Evolutionary conservation across 1,140 invertebrate species (phyloP), one percentile per base, ranked within the genome.

Genomic region (Drosophila tani): DNA sequence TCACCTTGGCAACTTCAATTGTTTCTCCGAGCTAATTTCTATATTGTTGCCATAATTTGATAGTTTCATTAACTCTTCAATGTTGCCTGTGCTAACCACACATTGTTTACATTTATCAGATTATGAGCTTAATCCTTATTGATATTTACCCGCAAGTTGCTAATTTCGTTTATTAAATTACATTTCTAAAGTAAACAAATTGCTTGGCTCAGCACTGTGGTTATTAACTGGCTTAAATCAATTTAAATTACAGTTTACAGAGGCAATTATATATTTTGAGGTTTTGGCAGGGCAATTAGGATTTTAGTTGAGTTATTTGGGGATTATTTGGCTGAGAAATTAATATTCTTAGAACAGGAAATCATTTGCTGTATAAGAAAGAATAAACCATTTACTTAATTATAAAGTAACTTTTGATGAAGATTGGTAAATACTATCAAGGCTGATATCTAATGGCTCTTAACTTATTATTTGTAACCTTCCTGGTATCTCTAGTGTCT

Each of bases 131-230:
- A 14, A 53, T 11, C 2, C 12, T n/a, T 9, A 32, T 29, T n/a
- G 27, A 17, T 53, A n/a, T 7, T 32, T 12, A 32, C 27, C 29
- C 2, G 29, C 8, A 8, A 32, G 29, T 8, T n/a, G 24, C 38
- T 57, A 41, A 11, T 63, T 40, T 56, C 8, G n/a, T 17, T 65
- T 43, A 32, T 58, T 65, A 4, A 65, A 43, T 14, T 43, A 59
- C 14, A 19, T 41, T 12, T 11, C 15, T 12, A 21, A 21, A 9
- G 32, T 40, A 15, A 38, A 40, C 32, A 21, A 21, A 15, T 35
- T 38, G 14, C 12, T 12, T 3, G 32, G 32, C 14, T 21, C 6
- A n/a, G 8, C 21, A 12, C 15, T 45, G 35, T 43, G 21, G 35
- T 35, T 17, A 55, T 40, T 58, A 9, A 43, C 2, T 8, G 1